These are phyloP conservation scores for Mycteria americana DNA, from an alignment of 2,797 vertebrate species.

Conservation along the genomic window DNA sequence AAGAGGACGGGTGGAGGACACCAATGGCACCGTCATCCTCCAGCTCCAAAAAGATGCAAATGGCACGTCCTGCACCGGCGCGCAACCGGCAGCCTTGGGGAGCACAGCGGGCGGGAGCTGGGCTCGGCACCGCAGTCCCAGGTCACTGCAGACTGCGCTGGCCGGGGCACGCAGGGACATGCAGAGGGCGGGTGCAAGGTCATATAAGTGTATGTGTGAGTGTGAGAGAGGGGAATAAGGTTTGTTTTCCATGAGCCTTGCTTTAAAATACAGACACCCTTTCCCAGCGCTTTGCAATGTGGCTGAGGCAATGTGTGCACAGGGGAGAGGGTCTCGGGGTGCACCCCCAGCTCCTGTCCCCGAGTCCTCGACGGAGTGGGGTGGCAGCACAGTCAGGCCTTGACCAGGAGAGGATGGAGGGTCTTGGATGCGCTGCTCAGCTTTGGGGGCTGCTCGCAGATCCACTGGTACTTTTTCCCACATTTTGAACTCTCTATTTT, in stretches of 20 bases:
- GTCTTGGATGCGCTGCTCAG: not conserved
- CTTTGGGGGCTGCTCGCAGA: not conserved
- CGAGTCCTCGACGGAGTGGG: rapidly evolving
- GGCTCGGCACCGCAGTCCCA: too few relatives aligned
- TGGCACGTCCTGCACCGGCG: too few relatives aligned
- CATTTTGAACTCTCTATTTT: not conserved
- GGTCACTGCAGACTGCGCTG: too few relatives aligned
- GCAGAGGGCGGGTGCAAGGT: too few relatives aligned
- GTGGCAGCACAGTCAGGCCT: not conserved
- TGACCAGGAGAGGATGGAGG: rapidly evolving
- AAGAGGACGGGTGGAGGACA: too few relatives aligned
- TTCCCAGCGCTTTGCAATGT: rapidly evolving
- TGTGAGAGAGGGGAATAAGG: not conserved
- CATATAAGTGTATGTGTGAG: not conserved
- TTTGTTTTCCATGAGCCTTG: not conserved
- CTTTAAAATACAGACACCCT: not conserved
- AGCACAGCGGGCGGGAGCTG: too few relatives aligned
- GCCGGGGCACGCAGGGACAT: too few relatives aligned
- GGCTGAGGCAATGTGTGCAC: not conserved
- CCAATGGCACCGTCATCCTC: too few relatives aligned
- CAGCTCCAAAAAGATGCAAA: too few relatives aligned
- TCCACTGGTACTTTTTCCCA: rapidly evolving
- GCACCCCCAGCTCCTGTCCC: not conserved
- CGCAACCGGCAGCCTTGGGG: too few relatives aligned
- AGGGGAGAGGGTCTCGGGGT: not conserved